These are phyloP conservation scores for Alcis repandata DNA, from an alignment of 2,888 invertebrate genomes.

Conservation along the genomic window DNA sequence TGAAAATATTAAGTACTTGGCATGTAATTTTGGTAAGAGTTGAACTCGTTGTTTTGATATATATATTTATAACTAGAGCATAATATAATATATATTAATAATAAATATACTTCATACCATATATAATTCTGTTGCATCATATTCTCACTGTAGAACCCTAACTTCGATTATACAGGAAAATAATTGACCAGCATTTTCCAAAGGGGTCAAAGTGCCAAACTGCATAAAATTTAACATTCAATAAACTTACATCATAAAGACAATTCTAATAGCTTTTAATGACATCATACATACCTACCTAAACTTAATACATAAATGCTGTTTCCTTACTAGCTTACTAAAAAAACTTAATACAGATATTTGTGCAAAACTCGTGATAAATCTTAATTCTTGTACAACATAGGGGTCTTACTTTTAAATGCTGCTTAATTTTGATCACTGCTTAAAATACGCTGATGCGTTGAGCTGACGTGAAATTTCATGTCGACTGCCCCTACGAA, in stretches of 20 bases:
- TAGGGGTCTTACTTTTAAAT: too few relatives aligned
- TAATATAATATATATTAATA: neutral
- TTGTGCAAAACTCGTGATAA: slow-evolving; percentile 4
- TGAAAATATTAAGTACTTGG: slow-evolving; percentile 34
- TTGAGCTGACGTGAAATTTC: too few relatives aligned
- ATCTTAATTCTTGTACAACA: neutral
- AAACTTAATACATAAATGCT: neutral
- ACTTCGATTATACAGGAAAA: neutral
- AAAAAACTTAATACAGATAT: neutral
- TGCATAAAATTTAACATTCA: neutral
- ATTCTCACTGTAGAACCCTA: neutral
- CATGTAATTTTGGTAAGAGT: slow-evolving; percentile 31
- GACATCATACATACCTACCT: neutral
- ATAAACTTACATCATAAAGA: neutral
- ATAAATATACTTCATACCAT: too few relatives aligned
- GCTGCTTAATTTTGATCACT: too few relatives aligned
- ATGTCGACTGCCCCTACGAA: too few relatives aligned
- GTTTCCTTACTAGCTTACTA: neutral
- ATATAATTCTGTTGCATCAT: too few relatives aligned
- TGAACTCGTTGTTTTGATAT: slow-evolving; percentile 20
- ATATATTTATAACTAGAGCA: slow-evolving; percentile 23
- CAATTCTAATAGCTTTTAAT: neutral
- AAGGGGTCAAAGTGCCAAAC: neutral
- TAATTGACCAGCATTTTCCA: slow-evolving; percentile 10
- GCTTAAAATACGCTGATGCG: too few relatives aligned